These are phyloP conservation scores for Sterrhoptilus dennistouni DNA, from an alignment of 2,113 vertebrate genomes.

Conservation along the genomic window DNA sequence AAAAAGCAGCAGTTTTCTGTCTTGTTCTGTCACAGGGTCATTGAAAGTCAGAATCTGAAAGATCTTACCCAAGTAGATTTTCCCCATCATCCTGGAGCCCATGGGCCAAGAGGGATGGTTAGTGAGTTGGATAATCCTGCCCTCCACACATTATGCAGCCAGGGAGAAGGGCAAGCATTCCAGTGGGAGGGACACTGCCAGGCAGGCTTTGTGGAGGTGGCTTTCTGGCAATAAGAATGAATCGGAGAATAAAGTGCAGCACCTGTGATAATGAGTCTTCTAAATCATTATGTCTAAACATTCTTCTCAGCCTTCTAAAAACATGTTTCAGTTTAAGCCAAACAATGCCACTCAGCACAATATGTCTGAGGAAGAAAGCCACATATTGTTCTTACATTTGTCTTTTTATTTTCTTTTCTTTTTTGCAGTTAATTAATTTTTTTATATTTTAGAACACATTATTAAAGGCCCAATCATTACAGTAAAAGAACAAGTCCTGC, in stretches of 20 bases:
- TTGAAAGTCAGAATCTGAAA: slow-evolving; percentile 55
- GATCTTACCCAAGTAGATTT: slow-evolving; percentile 28
- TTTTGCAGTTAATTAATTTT: not conserved
- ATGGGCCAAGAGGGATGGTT: not conserved
- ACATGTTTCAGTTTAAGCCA: not conserved
- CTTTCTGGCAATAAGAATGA: slow-evolving; percentile 2
- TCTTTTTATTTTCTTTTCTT: not conserved
- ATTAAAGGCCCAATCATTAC: not conserved
- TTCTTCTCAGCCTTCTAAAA: slow-evolving; percentile 1
- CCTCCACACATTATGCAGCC: slow-evolving; percentile 52
- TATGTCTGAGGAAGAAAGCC: slow-evolving; percentile 11
- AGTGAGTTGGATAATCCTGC: slow-evolving; percentile 26
- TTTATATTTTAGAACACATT: not conserved
- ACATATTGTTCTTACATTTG: not conserved
- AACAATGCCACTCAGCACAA: not conserved
- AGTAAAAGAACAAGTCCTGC: not conserved
- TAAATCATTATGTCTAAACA: slow-evolving; percentile 11
- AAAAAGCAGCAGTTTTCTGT: slow-evolving; percentile 29
- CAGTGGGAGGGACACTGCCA: slow-evolving; percentile 1
- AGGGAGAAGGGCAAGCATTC: slow-evolving; percentile 52
- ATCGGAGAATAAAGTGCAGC: not conserved
- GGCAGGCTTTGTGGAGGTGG: slow-evolving; percentile 21
- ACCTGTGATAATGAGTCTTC: slow-evolving; percentile 10
- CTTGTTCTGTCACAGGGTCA: slow-evolving; percentile 39
- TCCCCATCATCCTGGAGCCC: not conserved